Evolutionary conservation across 2,113 vertebrate genomes (phyloP).

Genomic region (Scalopus aquaticus): DNA sequence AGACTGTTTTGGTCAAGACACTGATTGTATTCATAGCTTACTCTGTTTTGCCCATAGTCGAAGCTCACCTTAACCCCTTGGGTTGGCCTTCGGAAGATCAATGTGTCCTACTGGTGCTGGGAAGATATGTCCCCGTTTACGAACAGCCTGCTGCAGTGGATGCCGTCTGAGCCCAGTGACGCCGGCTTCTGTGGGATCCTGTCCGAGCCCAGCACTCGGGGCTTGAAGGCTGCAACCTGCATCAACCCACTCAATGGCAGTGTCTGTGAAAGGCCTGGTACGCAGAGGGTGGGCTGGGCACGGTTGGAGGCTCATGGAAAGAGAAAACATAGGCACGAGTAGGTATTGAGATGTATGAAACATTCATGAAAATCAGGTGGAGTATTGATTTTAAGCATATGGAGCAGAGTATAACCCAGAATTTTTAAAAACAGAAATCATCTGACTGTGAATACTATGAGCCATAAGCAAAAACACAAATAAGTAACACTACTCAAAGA

Average conservation of each 20-base stretch:
- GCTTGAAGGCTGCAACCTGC: conserved; percentile 94
- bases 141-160: conserved; percentile 95
- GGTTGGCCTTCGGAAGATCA: conserved; percentile 98
- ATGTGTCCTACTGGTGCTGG: conserved; percentile 99
- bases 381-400: background rate
- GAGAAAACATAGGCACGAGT: background rate
- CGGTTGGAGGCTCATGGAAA: background rate
- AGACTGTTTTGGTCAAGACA: background rate
- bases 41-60: conserved; percentile 83
- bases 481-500: background rate
- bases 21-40: conserved; percentile 45
- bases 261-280: conserved; percentile 95
- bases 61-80: conserved; percentile 93
- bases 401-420: background rate
- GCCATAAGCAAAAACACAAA: background rate
- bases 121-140: conserved; percentile 99
- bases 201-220: conserved; percentile 89
- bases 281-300: background rate
- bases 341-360: background rate
- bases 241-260: conserved; percentile 94
- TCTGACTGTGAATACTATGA: background rate
- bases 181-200: conserved; percentile 97
- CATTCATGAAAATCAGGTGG: background rate
- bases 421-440: conserved; percentile 47
- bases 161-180: conserved; percentile 93